Percentiles rank a stretch among this genome's conserved stretches.
Conservation (phyloP, 2,888 invertebrate species). For the Nephrotoma flavescens region DNA sequence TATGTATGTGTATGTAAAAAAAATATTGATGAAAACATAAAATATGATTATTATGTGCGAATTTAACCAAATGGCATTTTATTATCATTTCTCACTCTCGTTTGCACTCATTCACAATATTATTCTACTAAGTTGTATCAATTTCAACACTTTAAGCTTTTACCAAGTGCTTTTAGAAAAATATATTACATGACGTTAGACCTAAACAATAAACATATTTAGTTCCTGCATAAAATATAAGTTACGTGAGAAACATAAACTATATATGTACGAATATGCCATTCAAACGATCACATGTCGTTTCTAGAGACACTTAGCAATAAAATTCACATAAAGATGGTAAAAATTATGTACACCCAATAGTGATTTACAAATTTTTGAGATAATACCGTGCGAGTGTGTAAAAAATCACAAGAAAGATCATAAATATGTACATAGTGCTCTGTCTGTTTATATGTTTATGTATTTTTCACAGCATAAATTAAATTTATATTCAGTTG, state of each 20-base stretch:
- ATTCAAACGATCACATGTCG: background rate
- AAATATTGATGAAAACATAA: background rate
- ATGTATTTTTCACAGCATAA: background rate
- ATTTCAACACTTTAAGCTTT: too few relatives aligned
- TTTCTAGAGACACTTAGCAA: background rate
- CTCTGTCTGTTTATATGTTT: background rate
- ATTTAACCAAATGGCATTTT: background rate
- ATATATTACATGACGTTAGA: background rate
- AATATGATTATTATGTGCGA: conserved; percentile 1
- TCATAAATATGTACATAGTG: background rate
- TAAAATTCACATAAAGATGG: background rate
- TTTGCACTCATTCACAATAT: background rate
- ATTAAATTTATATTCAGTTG: background rate
- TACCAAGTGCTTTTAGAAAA: too few relatives aligned
- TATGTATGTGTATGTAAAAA: background rate
- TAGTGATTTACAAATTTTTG: background rate
- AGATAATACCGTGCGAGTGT: background rate
- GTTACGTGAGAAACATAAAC: background rate
- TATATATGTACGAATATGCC: background rate
- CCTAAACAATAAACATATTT: background rate
- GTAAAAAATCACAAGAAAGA: background rate
- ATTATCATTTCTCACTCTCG: background rate
- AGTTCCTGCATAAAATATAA: background rate
- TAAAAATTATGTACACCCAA: background rate
- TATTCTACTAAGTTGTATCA: too few relatives aligned